Conservation (phyloP, 2,888 invertebrate species). For the Drosophila aldrichi region DNA sequence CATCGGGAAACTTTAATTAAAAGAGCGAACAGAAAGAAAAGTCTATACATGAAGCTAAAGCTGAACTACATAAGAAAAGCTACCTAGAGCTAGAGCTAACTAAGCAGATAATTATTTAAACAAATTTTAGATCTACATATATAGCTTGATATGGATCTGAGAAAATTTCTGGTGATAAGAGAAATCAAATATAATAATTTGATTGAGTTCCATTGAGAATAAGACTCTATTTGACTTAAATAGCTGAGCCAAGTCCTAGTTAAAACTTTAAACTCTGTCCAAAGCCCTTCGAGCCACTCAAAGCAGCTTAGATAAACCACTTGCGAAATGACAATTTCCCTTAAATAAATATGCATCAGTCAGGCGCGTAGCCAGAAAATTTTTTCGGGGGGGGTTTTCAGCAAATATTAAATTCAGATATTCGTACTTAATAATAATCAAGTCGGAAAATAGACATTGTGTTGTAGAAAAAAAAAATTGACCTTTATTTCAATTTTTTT, state of each 20-base stretch:
- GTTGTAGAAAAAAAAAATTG: too few relatives aligned
- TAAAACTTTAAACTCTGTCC: neutral
- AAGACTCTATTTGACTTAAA: neutral
- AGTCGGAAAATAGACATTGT: too few relatives aligned
- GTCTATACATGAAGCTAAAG: too few relatives aligned
- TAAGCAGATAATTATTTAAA: neutral
- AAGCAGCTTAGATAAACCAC: neutral
- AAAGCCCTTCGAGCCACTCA: neutral
- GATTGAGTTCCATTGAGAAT: neutral
- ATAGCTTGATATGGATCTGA: neutral
- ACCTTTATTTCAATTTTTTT: too few relatives aligned
- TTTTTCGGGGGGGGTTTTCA: too few relatives aligned
- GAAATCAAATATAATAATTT: accelerated
- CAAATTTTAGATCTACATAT: neutral
- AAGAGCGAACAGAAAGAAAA: too few relatives aligned
- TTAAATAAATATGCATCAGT: slow-evolving; percentile 6
- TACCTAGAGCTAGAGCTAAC: neutral
- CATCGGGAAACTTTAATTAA: too few relatives aligned
- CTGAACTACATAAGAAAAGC: too few relatives aligned
- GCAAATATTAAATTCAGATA: too few relatives aligned
- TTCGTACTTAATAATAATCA: too few relatives aligned
- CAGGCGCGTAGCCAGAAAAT: too few relatives aligned
- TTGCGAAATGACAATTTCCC: neutral
- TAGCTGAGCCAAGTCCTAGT: neutral
- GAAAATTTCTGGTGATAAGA: neutral